These are phyloP conservation scores for Contarinia nasturtii DNA, from an alignment of 1,140 invertebrate species.

Conservation along the genomic window DNA sequence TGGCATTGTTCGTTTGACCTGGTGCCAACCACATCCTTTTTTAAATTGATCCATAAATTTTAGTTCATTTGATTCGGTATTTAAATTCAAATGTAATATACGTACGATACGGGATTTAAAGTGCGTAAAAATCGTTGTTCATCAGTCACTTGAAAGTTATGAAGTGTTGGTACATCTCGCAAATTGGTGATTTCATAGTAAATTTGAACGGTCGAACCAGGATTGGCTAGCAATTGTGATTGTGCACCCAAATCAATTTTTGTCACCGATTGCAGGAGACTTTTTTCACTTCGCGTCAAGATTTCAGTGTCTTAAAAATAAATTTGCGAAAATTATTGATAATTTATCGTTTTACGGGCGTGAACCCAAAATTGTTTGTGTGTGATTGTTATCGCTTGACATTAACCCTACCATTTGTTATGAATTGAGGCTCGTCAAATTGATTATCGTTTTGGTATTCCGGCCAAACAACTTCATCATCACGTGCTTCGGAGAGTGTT, in stretches of 20 bases:
- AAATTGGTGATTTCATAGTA: slow-evolving; percentile 36
- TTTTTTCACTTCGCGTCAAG: background rate
- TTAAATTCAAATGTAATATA: background rate
- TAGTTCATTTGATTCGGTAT: background rate
- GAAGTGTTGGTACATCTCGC: slow-evolving; percentile 25
- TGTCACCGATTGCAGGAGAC: background rate
- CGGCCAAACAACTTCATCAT: too few species aligned
- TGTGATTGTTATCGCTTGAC: slow-evolving; percentile 10
- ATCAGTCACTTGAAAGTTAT: slow-evolving; percentile 30
- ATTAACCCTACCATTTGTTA: background rate
- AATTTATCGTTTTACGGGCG: background rate
- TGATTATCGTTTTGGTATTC: too few species aligned
- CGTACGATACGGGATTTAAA: slow-evolving; percentile 19
- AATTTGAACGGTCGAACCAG: slow-evolving; percentile 17
- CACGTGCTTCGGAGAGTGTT: too few species aligned
- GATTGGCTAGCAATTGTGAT: slow-evolving; percentile 15
- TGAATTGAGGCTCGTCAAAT: background rate
- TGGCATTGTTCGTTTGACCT: slow-evolving; percentile 29
- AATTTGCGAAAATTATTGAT: background rate
- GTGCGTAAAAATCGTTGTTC: slow-evolving; percentile 28
- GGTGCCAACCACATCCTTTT: slow-evolving; percentile 26
- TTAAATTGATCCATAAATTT: slow-evolving; percentile 1
- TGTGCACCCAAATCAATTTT: slow-evolving; percentile 17
- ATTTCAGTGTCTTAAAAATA: background rate
- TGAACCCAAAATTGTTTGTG: background rate